Evolutionary conservation across 2,888 invertebrate species (phyloP), one percentile per base, ranked within the genome.

Genomic region (Petrolisthes cinctipes): DNA sequence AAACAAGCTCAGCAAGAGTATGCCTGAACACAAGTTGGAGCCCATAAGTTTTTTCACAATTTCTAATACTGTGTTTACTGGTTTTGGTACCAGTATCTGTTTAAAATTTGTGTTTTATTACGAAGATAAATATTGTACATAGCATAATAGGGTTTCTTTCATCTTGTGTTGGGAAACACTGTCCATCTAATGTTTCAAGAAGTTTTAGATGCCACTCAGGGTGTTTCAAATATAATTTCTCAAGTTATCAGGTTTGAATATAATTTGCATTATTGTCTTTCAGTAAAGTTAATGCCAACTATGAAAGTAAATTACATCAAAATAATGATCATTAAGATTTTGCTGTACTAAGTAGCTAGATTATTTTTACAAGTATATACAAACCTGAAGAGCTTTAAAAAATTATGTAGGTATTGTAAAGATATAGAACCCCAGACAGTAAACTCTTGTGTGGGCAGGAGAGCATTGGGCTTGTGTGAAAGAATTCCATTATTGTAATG

Each of bases 401-500:
- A 61, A 9, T 61, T 11, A 9, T 61, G 61, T 61, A 61, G 9
- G 61, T 61, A 61, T 9, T 61, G 17, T 61, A 61, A 61, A 61
- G 11, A 9, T 61, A 61, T 61, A 61, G 61, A 17, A 11, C 61
- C 61, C 61, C 61, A 61, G 61, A 61, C 61, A 61, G 61, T 61
- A 61, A 61, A 61, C 61, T 61, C 11, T 61, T 61, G 61, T 66
- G 66, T 76, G 73, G 66, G 82, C 76, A 81, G 73, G 86, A 56
- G 71, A 54, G 56, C 54, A 71, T 37, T 86, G 76, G 81, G 61
- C 80, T 71, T 80, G 80, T 85, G 23, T 81, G 73, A 57, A 71
- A 81, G 51, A 57, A 85, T 81, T 85, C 81, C 80, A 66, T 79
- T 71, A 80, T 80, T 80, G 79, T 68, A 80, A 37, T 80, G 68